Evolutionary conservation across 2,113 vertebrate species (phyloP), one percentile per base, ranked within the genome.

Genomic region (Tragelaphus buxtoni): DNA sequence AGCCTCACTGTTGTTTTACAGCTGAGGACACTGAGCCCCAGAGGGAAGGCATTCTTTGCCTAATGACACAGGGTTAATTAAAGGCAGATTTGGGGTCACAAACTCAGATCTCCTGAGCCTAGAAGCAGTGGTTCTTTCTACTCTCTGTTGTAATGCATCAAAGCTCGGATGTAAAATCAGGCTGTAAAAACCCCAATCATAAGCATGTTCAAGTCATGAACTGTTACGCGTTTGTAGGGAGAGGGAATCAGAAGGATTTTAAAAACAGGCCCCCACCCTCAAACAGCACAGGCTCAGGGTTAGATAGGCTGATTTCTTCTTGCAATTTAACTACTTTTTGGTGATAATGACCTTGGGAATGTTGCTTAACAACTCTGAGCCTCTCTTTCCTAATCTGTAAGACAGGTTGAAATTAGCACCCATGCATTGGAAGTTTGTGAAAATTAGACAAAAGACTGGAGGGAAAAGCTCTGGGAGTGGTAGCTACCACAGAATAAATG

Each of bases 11-110:
- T 82, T 72, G 94, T 94, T 96, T 96, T 93, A 95, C 90, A 96
- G 81, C 81, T 95, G 90, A 97, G 97, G 95, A 97, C 93, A 97
- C 96, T 92, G 95, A 97, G 90, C 95, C 96, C 92, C 92, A 92
- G 89, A 96, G 81, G 95, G 85, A 79, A 95, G 51, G 90, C 92
- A 91, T 94, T 96, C 84, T 95, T 90, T 97, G 95, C 77, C 85
- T 97, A 97, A 96, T 92, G 96, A 95, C 92, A 96, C 80, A 42
- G 56, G 56, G 81, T 63, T 98, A 94, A 97, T 97, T 96, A 94
- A 92, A 97, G 97, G 81, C 92, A 97, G 97, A 94, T 92, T 81
- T 76, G 5, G 69, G 92, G 92, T 93, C 84, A 85, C 58, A 88
- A 76, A 30, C 90, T 95, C 58, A 77, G 84, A 84, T 96, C 96